These are phyloP conservation scores for Sturmia bella DNA, from an alignment of 2,888 invertebrate species.

Conservation along the genomic window DNA sequence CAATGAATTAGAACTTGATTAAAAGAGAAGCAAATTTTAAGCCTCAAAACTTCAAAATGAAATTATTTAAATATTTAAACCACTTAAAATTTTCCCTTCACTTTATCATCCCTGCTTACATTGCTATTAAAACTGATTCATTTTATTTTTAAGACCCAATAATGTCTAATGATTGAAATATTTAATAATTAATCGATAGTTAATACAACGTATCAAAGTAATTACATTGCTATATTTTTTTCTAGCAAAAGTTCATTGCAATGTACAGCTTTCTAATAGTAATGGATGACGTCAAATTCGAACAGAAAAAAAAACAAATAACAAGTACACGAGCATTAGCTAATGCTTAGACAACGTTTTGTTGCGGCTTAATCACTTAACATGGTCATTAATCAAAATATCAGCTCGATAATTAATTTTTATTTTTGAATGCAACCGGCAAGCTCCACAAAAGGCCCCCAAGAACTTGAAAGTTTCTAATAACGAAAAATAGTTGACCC, in stretches of 20 bases:
- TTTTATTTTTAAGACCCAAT: too few species aligned
- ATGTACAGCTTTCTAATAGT: slow-evolving; percentile 14
- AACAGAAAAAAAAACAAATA: neutral
- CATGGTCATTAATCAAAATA: slow-evolving; percentile 48
- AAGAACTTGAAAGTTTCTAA: too few species aligned
- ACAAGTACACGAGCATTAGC: neutral
- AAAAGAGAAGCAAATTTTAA: too few species aligned
- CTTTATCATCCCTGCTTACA: too few species aligned
- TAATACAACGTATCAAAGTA: neutral
- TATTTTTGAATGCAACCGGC: slow-evolving; percentile 7
- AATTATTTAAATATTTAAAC: too few species aligned
- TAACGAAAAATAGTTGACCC: too few species aligned
- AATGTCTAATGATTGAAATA: too few species aligned
- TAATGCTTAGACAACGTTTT: neutral
- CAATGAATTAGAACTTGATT: too few species aligned
- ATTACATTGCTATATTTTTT: slow-evolving; percentile 42
- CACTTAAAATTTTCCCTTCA: too few species aligned
- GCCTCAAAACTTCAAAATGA: too few species aligned
- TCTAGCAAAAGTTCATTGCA: neutral
- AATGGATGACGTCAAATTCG: slow-evolving; percentile 30
- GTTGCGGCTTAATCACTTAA: slow-evolving; percentile 23
- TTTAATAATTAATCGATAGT: too few species aligned
- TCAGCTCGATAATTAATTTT: slow-evolving; percentile 8
- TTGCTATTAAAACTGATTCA: too few species aligned
- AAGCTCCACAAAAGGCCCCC: neutral